A percentile compares a stretch with the other conserved stretches of the same genome.
Conservation (phyloP, 2,888 invertebrate species). For the Minunthozetes semirufus region DNA sequence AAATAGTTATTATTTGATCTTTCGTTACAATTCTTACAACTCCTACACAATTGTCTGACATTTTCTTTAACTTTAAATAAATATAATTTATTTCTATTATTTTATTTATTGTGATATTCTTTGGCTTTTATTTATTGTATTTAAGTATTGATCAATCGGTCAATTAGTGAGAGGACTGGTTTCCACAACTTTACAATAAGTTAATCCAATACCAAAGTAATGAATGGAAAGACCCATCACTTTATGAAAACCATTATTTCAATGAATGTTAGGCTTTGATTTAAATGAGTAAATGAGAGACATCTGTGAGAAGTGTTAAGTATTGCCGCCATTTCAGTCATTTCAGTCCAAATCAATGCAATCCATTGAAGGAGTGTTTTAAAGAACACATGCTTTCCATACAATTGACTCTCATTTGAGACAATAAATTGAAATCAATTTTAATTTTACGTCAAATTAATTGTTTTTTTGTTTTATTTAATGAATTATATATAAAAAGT, state of each 20-base stretch:
- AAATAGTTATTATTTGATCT: not conserved
- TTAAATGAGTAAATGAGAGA: not conserved
- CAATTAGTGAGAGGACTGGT: no score
- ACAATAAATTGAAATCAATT: not conserved
- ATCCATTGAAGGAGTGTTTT: not conserved
- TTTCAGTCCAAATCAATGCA: no score
- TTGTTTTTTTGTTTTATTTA: no score
- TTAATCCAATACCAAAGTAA: no score
- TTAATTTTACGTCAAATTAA: not conserved
- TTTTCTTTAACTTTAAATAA: no score
- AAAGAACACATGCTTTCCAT: not conserved
- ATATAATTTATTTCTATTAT: no score
- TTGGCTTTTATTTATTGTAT: no score
- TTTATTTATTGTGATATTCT: no score
- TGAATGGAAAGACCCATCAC: no score
- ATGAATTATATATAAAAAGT: no score
- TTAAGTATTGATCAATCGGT: no score
- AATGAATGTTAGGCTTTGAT: not conserved
- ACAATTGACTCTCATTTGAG: not conserved
- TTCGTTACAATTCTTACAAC: not conserved
- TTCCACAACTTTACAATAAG: no score
- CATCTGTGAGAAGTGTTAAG: not conserved
- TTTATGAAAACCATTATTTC: not conserved
- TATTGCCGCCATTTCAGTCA: not conserved
- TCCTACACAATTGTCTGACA: not conserved